These are phyloP conservation scores for Caenorhabditis afra DNA, from an alignment of 2,888 invertebrate genomes.

Conservation along the genomic window DNA sequence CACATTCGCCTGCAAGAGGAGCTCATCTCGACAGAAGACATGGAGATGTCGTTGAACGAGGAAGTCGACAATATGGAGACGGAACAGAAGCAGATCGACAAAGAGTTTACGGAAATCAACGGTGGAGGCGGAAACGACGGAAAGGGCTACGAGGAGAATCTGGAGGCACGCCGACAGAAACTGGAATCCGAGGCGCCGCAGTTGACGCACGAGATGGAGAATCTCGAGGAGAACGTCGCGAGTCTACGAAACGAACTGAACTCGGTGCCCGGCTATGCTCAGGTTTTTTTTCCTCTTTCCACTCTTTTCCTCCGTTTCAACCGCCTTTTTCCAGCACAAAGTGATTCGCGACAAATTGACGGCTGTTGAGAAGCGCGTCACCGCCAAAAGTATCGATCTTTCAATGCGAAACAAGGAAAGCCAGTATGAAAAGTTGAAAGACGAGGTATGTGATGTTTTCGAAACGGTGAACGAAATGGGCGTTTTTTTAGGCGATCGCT, in stretches of 20 bases:
- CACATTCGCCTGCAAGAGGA: conserved; percentile 78
- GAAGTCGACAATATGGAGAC: conserved; percentile 62
- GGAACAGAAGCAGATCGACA: conserved; percentile 20
- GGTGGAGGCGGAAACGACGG: conserved; percentile 5
- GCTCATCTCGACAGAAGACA: conserved; percentile 69
- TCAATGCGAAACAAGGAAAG: conserved; percentile 59
- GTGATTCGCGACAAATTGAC: conserved; percentile 10
- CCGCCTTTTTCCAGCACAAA: conserved; percentile 29
- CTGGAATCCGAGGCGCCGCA: conserved; percentile 47
- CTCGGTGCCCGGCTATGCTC: conserved; percentile 53
- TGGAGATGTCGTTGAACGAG: conserved; percentile 65
- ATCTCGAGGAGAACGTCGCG: conserved; percentile 40
- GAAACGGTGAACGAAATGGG: no score
- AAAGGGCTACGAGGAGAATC: conserved; percentile 48
- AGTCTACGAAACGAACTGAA: conserved; percentile 43
- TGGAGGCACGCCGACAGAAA: conserved; percentile 49
- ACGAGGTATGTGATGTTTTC: conserved; percentile 66
- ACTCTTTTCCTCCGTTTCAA: neutral
- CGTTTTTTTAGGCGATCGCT: conserved; percentile 29
- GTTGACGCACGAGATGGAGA: conserved; percentile 53
- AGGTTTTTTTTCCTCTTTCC: conserved; percentile 12
- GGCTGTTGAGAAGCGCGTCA: conserved; percentile 43
- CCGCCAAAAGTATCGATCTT: conserved; percentile 42
- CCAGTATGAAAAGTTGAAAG: conserved; percentile 66
- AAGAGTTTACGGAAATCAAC: conserved; percentile 42